Evolutionary conservation across 2,888 invertebrate species (phyloP).

Genomic region (Leptopterna dolabrata): DNA sequence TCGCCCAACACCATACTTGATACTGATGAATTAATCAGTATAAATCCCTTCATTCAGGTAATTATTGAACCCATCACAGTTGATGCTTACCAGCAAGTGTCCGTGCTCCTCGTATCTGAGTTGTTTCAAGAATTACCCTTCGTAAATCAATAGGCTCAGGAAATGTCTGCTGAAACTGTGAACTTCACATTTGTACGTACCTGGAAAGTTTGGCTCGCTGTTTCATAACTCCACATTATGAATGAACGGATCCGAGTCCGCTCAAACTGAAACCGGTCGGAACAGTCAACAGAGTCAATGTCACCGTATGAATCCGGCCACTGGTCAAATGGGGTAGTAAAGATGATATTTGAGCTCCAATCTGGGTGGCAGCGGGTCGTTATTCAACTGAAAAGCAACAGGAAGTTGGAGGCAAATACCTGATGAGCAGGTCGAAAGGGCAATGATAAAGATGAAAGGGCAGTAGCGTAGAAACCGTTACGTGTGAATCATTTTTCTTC

Average conservation of each 20-base stretch:
- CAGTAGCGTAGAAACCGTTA: background rate
- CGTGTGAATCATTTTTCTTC: background rate
- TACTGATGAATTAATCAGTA: too few species aligned
- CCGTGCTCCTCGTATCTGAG: too few species aligned
- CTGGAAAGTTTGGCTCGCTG: too few species aligned
- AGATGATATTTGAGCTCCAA: background rate
- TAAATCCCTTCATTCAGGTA: too few species aligned
- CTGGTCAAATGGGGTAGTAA: background rate
- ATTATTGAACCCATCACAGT: too few species aligned
- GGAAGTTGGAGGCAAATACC: background rate
- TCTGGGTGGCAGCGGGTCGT: background rate
- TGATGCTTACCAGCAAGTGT: too few species aligned
- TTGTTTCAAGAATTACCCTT: too few species aligned
- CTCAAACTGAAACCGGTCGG: background rate
- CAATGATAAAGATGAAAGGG: background rate
- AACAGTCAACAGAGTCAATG: background rate
- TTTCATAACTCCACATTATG: background rate
- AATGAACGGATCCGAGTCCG: background rate
- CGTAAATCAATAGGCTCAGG: too few species aligned
- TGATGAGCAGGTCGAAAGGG: background rate
- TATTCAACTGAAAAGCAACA: background rate
- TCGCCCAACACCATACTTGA: too few species aligned
- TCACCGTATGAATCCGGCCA: background rate
- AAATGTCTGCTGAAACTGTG: too few species aligned
- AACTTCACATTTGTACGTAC: too few species aligned